Percentiles rank a stretch among this genome's conserved stretches.
Conservation (phyloP, 1,140 invertebrate species). For the Coptotermes formosanus region DNA sequence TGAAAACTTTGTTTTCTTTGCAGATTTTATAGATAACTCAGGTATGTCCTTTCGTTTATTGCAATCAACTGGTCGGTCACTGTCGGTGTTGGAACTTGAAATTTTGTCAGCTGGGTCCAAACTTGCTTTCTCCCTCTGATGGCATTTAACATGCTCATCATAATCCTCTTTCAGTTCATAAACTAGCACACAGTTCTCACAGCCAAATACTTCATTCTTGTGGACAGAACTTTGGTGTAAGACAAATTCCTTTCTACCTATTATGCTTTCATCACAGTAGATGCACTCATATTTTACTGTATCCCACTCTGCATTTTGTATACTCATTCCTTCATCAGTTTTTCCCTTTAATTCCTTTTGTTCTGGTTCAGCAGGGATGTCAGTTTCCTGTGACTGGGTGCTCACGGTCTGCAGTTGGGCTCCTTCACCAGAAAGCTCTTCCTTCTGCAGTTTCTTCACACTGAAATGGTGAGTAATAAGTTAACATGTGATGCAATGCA, state of each 20-base stretch:
- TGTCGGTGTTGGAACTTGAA: too few species aligned
- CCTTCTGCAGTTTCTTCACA: not conserved
- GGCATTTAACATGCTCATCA: not conserved
- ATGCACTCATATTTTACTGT: not conserved
- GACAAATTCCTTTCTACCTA: not conserved
- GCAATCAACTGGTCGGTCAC: not conserved
- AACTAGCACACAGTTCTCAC: not conserved
- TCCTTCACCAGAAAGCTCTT: not conserved
- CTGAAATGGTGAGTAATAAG: not conserved
- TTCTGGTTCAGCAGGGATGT: not conserved
- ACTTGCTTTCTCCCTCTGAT: not conserved
- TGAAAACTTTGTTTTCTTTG: not conserved
- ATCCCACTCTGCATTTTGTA: not conserved
- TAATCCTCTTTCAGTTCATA: constrained; percentile 13
- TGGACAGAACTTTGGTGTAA: not conserved
- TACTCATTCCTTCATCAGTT: not conserved
- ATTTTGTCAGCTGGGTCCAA: not conserved
- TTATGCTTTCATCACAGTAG: not conserved
- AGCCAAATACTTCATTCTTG: constrained; percentile 7
- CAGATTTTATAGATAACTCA: not conserved
- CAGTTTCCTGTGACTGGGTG: not conserved
- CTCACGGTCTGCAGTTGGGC: not conserved
- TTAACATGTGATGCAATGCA: too few species aligned
- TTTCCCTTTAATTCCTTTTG: too few species aligned
- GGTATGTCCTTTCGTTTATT: not conserved